Percentiles rank a stretch among this genome's conserved stretches.
Conservation (phyloP, 2,113 vertebrate species). For the Trogon melanurus region DNA sequence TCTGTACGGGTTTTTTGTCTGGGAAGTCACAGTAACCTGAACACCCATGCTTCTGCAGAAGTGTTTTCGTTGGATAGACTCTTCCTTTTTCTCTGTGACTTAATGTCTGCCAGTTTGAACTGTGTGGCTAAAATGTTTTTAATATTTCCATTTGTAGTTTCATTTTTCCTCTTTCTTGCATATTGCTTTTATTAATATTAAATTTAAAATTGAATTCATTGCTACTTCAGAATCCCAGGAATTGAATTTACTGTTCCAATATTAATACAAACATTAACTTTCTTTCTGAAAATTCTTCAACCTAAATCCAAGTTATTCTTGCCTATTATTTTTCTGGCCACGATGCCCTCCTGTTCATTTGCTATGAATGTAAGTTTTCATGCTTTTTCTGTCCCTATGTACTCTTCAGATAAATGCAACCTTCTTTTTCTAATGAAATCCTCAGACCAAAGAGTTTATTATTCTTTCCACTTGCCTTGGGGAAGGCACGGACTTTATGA, state of each 20-base stretch:
- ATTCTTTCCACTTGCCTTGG: not conserved
- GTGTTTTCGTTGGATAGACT: not conserved
- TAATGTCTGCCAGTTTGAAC: not conserved
- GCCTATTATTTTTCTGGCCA: not conserved
- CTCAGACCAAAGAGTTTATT: not conserved
- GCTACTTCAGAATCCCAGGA: not conserved
- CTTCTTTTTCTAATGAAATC: not conserved
- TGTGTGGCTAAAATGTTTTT: not conserved
- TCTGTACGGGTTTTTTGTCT: not conserved
- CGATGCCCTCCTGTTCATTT: not conserved
- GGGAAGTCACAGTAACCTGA: not conserved
- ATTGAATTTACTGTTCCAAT: conserved; percentile 5
- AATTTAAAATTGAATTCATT: not conserved
- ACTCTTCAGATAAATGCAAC: not conserved
- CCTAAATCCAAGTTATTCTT: not conserved
- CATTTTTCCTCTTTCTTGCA: not conserved
- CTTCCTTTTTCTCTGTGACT: not conserved
- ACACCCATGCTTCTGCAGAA: not conserved
- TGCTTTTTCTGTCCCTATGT: not conserved
- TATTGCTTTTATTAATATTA: not conserved
- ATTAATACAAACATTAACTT: conserved; percentile 2
- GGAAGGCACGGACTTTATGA: not conserved
- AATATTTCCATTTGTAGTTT: not conserved
- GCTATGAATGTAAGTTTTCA: not conserved
- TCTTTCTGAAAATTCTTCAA: not conserved